phyloP scores from a whole-genome alignment of 2,113 vertebrate genomes.

The Bos indicus region DNA sequence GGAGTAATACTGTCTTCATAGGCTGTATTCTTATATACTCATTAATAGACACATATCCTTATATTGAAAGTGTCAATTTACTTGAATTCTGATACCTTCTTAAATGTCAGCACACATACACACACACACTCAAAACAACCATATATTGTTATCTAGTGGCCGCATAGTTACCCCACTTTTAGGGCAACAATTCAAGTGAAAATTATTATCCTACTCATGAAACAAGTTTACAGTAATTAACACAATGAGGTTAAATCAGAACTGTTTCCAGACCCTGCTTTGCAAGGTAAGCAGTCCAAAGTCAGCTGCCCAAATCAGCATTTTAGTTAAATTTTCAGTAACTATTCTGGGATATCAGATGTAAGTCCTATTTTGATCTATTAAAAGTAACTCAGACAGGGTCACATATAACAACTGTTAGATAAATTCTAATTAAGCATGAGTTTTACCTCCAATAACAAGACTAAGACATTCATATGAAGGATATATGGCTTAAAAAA shows the following conservation, averaged over 20 bases:
- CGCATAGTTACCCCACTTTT: background rate
- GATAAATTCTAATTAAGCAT: background rate
- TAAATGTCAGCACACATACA: background rate
- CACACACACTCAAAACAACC: background rate
- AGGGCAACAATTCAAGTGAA: background rate
- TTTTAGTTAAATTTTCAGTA: background rate
- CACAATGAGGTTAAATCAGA: background rate
- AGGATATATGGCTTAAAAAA: background rate
- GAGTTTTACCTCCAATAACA: background rate
- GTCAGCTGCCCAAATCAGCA: background rate
- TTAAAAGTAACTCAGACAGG: background rate
- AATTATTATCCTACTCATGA: background rate
- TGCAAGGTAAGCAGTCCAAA: background rate
- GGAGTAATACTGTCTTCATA: background rate
- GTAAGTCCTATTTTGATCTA: background rate
- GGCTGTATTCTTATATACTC: background rate
- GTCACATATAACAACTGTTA: background rate
- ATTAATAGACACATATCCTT: background rate
- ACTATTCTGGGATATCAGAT: background rate
- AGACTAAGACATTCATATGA: background rate
- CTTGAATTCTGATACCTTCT: background rate
- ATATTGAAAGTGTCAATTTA: background rate
- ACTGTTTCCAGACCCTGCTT: background rate
- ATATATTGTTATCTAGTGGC: background rate
- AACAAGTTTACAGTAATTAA: background rate